Base-by-base conservation (phyloP, 2,113 vertebrate genomes). In the Pollachius pollachius region DNA sequence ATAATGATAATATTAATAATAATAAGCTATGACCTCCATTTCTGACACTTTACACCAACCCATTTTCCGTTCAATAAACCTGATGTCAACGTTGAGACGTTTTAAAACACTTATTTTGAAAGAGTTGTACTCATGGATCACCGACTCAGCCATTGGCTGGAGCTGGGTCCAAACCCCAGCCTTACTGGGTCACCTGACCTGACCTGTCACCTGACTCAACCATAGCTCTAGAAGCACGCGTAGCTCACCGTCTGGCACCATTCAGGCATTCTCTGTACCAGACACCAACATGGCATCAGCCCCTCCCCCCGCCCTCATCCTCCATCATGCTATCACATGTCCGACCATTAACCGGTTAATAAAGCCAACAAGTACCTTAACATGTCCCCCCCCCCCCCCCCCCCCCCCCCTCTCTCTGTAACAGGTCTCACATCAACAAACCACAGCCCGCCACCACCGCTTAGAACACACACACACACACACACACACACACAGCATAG, bases 401-500 rank as follows among this genome's bases (percentile, higher is more conserved):
- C 89, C 93, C 94, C 94, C 85, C 16, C 54, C 54, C 15, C 54
- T 5, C 17, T 57, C 54, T 57, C 54, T n/a, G 16, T 2, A 57
- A 16, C 95, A 98, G 97, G 95, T 98, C 97, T 94, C 96, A 99
- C 95, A 98, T 96, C 96, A 98, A 99, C 96, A 98, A 98, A 93
- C 95, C 97, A 89, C 96, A 98, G 92, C 95, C 84, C 77, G 83
- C 96, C 89, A 90, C 96, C 92, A 93, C 94, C 93, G 96, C 95
- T 93, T 99, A 97, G 93, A 94, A 90, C 91, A 89, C 93, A 88
- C 69, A 70, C 92, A 90, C 41, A 86, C 86, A 91, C 92, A 88
- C 82, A 87, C 69, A 57, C 72, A 30, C 30, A 30, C 30, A 30
- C 30, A 30, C 93, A 90, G 11, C 92, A 88, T 80, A 83, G 37